These are phyloP conservation scores for Arctia plantaginis DNA, from an alignment of 2,888 invertebrate genomes.

Conservation along the genomic window DNA sequence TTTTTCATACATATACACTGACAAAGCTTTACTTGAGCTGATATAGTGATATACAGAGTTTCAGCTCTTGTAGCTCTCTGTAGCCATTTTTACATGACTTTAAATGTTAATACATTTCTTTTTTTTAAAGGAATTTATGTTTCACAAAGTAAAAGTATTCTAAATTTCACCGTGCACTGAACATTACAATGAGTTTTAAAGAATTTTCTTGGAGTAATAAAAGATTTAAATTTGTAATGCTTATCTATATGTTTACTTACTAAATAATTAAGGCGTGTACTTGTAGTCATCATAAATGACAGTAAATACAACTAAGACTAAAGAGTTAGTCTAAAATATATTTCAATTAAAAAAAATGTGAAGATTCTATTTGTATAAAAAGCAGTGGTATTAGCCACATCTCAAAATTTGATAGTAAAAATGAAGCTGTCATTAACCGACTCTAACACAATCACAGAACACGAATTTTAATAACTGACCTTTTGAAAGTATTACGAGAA, in stretches of 20 bases:
- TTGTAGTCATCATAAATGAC: background rate
- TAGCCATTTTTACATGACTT: too few relatives aligned
- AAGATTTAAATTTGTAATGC: background rate
- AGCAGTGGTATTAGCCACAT: background rate
- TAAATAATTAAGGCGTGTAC: background rate
- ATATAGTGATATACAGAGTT: too few relatives aligned
- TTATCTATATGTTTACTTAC: background rate
- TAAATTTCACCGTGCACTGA: too few relatives aligned
- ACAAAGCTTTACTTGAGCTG: too few relatives aligned
- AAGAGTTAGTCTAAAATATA: too few relatives aligned
- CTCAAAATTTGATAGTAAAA: background rate
- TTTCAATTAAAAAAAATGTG: background rate
- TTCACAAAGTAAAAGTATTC: background rate
- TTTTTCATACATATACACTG: too few relatives aligned
- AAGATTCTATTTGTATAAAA: too few relatives aligned
- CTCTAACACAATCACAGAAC: constrained; percentile 6
- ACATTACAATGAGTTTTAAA: too few relatives aligned
- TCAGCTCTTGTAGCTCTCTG: too few relatives aligned
- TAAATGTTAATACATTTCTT: too few relatives aligned
- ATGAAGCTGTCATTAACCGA: background rate
- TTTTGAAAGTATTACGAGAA: constrained; percentile 47
- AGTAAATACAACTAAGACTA: background rate
- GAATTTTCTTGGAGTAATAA: too few relatives aligned
- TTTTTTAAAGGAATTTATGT: too few relatives aligned
- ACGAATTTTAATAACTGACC: constrained; percentile 11